These are phyloP conservation scores for Dusona sp. DNA, from an alignment of 2,888 invertebrate species.

Conservation along the genomic window DNA sequence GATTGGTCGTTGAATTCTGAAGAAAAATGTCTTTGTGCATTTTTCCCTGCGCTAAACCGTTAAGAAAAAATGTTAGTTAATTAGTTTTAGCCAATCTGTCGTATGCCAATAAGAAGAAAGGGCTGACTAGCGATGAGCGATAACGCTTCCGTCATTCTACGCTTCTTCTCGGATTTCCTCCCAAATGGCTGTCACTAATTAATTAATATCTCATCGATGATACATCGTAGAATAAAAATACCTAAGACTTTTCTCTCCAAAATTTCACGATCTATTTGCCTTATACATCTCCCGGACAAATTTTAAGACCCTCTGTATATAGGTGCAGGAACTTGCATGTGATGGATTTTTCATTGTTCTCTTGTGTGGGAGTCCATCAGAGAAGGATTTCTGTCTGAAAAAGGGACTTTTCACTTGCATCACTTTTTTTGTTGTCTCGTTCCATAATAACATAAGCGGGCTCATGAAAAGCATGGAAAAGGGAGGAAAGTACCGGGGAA, in stretches of 20 bases:
- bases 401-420: slow-evolving; percentile 49
- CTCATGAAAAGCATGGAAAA: slow-evolving; percentile 53
- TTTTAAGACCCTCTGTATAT: neutral
- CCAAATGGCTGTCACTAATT: neutral
- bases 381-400: slow-evolving; percentile 25
- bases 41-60: neutral
- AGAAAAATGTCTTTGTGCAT: neutral
- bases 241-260: neutral
- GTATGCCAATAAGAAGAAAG: neutral
- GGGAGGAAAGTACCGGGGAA: slow-evolving; percentile 49
- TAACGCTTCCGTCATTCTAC: neutral
- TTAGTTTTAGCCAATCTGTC: neutral
- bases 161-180: neutral
- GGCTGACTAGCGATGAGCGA: neutral
- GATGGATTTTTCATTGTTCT: slow-evolving; percentile 46
- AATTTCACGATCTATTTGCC: neutral
- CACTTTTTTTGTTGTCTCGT: slow-evolving; percentile 37
- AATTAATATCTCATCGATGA: neutral
- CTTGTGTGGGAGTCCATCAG: slow-evolving; percentile 77
- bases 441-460: slow-evolving; percentile 47
- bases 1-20: neutral
- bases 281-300: neutral
- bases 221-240: neutral
- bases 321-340: neutral
- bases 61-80: neutral